These are phyloP conservation scores for Gonocerus acuteangulatus DNA, from an alignment of 2,888 invertebrate species.

Conservation along the genomic window DNA sequence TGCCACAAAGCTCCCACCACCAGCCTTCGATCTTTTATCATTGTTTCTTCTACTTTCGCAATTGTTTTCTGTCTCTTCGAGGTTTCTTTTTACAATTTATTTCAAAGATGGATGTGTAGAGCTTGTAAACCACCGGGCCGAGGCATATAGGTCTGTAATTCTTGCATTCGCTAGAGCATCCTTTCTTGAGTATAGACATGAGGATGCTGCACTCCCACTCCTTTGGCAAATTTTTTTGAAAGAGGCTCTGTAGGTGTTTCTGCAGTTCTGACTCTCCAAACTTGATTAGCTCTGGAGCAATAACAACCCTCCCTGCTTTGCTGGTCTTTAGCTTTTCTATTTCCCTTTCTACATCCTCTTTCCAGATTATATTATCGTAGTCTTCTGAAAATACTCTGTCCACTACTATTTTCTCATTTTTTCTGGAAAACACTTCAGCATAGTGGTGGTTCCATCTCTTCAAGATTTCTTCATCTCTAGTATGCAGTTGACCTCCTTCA, in stretches of 20 bases:
- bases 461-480: slow-evolving; percentile 5
- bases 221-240: neutral
- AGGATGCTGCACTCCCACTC: no score
- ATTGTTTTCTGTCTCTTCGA: no score
- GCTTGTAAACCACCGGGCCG: no score
- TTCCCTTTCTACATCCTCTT: neutral
- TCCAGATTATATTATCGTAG: no score
- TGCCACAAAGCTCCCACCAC: no score
- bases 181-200: no score
- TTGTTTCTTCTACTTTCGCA: no score
- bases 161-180: no score
- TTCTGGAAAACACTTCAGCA: neutral
- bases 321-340: neutral
- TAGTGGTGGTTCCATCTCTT: neutral
- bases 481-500: neutral
- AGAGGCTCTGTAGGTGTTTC: neutral
- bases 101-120: no score
- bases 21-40: no score
- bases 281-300: neutral
- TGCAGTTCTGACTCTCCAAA: neutral
- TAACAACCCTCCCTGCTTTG: neutral
- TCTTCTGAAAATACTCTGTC: neutral
- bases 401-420: neutral
- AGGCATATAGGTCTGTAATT: no score
- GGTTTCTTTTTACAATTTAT: no score